Conservation (phyloP, 2,888 invertebrate species). For the Zaprionus obscuricornis region DNA sequence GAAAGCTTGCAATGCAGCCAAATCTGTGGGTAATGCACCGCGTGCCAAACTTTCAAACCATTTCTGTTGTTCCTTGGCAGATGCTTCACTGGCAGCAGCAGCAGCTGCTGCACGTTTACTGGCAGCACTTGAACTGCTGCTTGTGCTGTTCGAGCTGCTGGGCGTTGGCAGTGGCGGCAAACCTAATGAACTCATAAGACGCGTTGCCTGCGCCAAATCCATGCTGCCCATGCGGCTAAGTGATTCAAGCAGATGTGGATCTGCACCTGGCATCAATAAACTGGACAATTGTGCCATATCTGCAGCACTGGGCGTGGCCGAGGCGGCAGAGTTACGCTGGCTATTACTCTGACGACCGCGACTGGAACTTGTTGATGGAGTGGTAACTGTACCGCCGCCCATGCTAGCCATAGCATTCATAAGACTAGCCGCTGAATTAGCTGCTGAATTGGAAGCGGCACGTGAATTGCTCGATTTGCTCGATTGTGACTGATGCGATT, state of each 20-base stretch:
- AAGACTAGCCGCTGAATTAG: slow-evolving; percentile 62
- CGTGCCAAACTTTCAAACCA: slow-evolving; percentile 85
- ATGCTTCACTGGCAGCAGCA: slow-evolving; percentile 22
- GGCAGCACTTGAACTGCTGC: no score
- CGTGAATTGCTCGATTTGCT: slow-evolving; percentile 78
- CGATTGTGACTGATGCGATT: slow-evolving; percentile 82
- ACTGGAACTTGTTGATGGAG: slow-evolving; percentile 37
- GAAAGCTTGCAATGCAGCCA: slow-evolving; percentile 86
- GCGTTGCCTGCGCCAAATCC: slow-evolving; percentile 85
- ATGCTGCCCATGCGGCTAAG: slow-evolving; percentile 87
- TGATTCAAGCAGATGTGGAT: slow-evolving; percentile 89
- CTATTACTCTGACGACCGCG: slow-evolving; percentile 82
- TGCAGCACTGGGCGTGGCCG: slow-evolving; percentile 83
- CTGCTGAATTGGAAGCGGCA: slow-evolving; percentile 56
- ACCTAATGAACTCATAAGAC: slow-evolving; percentile 79
- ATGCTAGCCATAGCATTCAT: slow-evolving; percentile 78
- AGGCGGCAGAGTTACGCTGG: slow-evolving; percentile 82
- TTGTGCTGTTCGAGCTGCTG: slow-evolving; percentile 6
- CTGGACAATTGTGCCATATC: slow-evolving; percentile 87
- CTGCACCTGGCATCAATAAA: slow-evolving; percentile 87
- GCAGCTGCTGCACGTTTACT: slow-evolving; percentile 46
- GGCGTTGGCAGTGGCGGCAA: slow-evolving; percentile 64
- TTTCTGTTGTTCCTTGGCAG: slow-evolving; percentile 86
- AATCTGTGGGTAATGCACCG: slow-evolving; percentile 87
- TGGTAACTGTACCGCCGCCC: slow-evolving; percentile 51